Conservation (phyloP, 92 coral and sea anemone genomes). For the Heteractis magnifica region DNA sequence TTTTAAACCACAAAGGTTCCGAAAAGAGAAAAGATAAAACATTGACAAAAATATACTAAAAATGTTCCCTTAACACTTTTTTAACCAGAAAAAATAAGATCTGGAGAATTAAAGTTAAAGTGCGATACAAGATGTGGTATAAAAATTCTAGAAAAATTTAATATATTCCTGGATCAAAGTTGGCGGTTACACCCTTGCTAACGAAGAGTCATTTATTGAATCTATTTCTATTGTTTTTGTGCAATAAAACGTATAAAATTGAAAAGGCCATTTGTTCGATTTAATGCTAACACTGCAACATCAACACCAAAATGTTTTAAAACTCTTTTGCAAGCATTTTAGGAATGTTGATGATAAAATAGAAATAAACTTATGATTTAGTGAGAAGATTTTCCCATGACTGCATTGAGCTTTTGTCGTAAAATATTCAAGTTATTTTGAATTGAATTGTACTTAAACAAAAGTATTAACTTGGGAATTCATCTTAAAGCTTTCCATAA, state of each 20-base stretch:
- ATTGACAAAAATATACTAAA: too few species aligned
- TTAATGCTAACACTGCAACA: not conserved
- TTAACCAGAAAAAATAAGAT: too few species aligned
- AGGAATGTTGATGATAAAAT: not conserved
- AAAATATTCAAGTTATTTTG: not conserved
- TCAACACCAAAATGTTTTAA: not conserved
- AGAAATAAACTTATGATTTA: not conserved
- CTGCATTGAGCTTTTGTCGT: not conserved
- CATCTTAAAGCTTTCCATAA: not conserved
- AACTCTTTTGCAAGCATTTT: not conserved
- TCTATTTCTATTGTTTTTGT: too few species aligned
- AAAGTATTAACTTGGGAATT: not conserved
- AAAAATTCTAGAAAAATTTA: too few species aligned
- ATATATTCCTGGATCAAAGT: too few species aligned
- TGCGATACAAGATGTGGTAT: too few species aligned
- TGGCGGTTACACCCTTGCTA: too few species aligned
- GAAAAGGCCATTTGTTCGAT: not conserved
- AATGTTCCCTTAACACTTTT: too few species aligned
- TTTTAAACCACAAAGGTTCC: too few species aligned
- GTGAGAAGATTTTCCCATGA: not conserved
- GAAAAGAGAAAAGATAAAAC: too few species aligned
- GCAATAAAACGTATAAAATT: not conserved
- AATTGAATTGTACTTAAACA: not conserved
- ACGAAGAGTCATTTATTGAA: too few species aligned
- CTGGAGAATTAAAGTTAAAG: too few species aligned